phyloP scores from a whole-genome alignment of 1,140 invertebrate species.

The Yoshiicerus persimilis region DNA sequence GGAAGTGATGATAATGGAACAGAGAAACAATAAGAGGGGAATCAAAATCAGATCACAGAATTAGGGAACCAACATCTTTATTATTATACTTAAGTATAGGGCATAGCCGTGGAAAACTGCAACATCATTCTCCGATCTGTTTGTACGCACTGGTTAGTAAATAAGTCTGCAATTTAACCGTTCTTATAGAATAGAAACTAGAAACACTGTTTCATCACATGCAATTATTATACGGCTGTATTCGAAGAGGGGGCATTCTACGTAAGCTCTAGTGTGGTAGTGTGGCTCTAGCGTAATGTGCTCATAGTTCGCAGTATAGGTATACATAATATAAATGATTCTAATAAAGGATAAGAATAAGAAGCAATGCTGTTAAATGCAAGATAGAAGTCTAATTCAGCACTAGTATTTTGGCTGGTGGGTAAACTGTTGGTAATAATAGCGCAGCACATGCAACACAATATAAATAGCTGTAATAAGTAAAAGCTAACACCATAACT shows the following conservation, averaged over 20 bases:
- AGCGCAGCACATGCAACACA: not conserved
- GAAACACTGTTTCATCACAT: too few species aligned
- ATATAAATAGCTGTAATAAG: not conserved
- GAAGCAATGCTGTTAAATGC: not conserved
- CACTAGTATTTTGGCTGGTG: not conserved
- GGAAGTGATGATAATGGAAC: not conserved
- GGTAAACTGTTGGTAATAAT: not conserved
- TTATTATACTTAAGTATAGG: not conserved
- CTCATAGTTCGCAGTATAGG: too few species aligned
- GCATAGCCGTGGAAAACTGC: not conserved
- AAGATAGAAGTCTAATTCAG: not conserved
- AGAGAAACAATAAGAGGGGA: not conserved
- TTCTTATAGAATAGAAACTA: too few species aligned
- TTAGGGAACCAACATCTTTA: not conserved
- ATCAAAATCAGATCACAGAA: not conserved
- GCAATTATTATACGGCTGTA: too few species aligned
- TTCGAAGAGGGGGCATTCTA: too few species aligned
- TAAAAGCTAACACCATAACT: not conserved
- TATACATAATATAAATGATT: too few species aligned
- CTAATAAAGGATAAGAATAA: too few species aligned
- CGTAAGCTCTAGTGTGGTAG: too few species aligned
- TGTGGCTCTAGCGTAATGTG: too few species aligned
- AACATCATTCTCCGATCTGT: not conserved
- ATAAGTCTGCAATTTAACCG: too few species aligned
- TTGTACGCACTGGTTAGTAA: too few species aligned